Evolutionary conservation across 2,113 vertebrate genomes (phyloP).

Genomic region (Ceyx cyanopectus): DNA sequence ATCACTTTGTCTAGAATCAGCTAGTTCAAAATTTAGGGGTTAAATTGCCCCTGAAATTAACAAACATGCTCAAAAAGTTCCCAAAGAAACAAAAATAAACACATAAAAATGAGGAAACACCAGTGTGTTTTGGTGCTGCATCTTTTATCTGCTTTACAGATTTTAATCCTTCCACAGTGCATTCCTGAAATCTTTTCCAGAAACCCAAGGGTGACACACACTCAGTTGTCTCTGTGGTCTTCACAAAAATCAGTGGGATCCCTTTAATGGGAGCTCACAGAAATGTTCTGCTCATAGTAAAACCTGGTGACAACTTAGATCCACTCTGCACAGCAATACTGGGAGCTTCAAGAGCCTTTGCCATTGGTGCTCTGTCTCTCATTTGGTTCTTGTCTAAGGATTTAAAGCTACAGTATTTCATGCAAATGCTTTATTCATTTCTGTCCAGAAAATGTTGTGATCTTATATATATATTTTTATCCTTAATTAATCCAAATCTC

Average conservation of each 20-base stretch:
- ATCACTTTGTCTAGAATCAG: not conserved
- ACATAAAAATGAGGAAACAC: not conserved
- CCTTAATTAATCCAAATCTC: conserved; percentile 43
- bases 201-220: not conserved
- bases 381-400: not conserved
- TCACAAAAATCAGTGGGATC: not conserved
- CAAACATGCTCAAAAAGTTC: rapidly evolving
- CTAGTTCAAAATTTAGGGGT: not conserved
- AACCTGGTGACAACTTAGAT: not conserved
- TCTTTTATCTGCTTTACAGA: not conserved
- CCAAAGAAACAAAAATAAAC: not conserved
- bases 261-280: not conserved
- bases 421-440: conserved; percentile 21
- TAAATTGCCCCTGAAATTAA: not conserved
- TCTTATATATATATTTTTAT: not conserved
- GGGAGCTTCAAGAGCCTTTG: not conserved
- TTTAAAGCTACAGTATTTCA: not conserved
- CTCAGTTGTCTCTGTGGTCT: not conserved
- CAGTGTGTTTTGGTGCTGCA: not conserved
- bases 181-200: not conserved
- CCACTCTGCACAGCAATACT: not conserved
- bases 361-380: not conserved
- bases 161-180: not conserved
- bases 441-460: not conserved
- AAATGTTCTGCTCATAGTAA: not conserved